Base-by-base conservation (phyloP, 2,888 invertebrate species). In the Ischnura elegans region DNA sequence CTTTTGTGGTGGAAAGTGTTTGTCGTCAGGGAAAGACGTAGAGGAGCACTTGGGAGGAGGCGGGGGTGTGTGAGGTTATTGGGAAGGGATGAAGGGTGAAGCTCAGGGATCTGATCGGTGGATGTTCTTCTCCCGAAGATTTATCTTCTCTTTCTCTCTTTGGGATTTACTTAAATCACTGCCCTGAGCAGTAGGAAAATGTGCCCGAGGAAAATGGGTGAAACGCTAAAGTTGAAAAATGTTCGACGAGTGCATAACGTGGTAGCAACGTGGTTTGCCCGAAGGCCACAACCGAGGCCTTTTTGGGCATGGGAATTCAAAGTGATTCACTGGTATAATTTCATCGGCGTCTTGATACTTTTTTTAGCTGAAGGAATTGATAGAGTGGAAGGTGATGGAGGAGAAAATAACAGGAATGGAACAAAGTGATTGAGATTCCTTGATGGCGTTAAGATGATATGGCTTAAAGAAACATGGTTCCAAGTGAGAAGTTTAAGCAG, bases 71-170 rank as follows among this genome's bases (percentile, higher is more conserved):
- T 61, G 61, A 61, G 25, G 61, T 8, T 13, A 5, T 61, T 0
- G 76, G 76, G 16, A 76, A 36, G 29, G 76, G 76, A 76, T 76
- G 76, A 76, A 76, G 76, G 76, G 36, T 76, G 76, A 61, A 76
- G 76, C 76, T 29, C 13, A 29, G 6, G 76, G 36, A 76, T 76
- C 36, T 76, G 76, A 76, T 76, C 21, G 76, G 76, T 76, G 36
- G 76, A 76, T 76, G 76, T 13, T n/a, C 76, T 36, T 36, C n/a
- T 76, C 61, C 61, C 25, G 29, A 25, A 29, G 66, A 66, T 66
- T 66, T 66, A 76, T 76, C 76, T 25, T 36, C 51, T 51, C 51
- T 51, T 25, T 36, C 51, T 51, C 51, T 51, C 29, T 36, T 36
- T 8, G 36, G 36, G 76, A 10, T 76, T 76, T 76, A 76, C 36